phyloP scores from a whole-genome alignment of 2,888 invertebrate genomes.

The Parnassius smintheus region DNA sequence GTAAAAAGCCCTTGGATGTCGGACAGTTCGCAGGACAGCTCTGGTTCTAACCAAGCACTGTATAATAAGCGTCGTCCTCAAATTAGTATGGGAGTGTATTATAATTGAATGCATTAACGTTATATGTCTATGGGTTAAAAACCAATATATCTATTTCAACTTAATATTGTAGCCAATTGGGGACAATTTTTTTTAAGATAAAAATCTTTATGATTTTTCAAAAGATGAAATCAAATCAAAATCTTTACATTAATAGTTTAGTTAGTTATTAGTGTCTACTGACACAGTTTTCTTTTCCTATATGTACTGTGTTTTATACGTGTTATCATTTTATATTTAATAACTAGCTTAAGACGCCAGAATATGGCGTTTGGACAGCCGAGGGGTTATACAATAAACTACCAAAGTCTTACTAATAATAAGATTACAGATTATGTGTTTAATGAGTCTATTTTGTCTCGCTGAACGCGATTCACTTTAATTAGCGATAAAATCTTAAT shows the following conservation, averaged over 20 bases:
- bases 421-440: background rate
- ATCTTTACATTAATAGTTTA: no score
- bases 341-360: no score
- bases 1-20: slow-evolving; percentile 75
- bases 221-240: no score
- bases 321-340: background rate
- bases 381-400: no score
- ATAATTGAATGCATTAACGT: slow-evolving; percentile 46
- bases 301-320: background rate
- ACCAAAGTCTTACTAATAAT: slow-evolving; percentile 24
- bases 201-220: no score
- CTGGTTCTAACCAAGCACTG: slow-evolving; percentile 61
- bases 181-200: no score
- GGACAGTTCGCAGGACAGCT: slow-evolving; percentile 73
- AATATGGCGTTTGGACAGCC: no score
- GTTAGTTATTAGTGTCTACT: no score
- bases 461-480: background rate
- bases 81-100: slow-evolving; percentile 74
- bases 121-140: no score
- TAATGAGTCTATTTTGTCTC: slow-evolving; percentile 7
- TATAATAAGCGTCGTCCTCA: slow-evolving; percentile 72
- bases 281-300: background rate
- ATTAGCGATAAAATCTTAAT: background rate
- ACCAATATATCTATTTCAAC: no score
- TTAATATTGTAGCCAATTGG: no score